phyloP scores from a whole-genome alignment of 2,797 vertebrate species.

The Sebastes trivittatus region DNA sequence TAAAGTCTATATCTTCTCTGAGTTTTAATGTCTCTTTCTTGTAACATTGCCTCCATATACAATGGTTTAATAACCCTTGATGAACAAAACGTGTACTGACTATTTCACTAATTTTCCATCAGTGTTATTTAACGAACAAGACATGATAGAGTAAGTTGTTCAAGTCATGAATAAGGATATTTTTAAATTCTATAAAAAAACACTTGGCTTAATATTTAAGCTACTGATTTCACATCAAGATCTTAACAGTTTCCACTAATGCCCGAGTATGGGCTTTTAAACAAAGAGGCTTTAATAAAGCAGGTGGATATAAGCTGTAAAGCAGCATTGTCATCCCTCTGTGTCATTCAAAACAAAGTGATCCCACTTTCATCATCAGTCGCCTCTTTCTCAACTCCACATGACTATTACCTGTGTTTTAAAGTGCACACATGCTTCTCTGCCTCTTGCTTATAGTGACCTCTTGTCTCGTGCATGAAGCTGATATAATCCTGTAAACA shows the following conservation, averaged over 20 bases:
- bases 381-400: slow-evolving; percentile 29
- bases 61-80: background rate
- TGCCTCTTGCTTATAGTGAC: slow-evolving; percentile 30
- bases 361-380: slow-evolving; percentile 45
- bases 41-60: background rate
- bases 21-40: background rate
- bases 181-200: background rate
- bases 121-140: background rate
- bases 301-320: background rate
- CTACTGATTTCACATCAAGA: background rate
- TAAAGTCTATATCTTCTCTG: background rate
- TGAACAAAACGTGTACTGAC: background rate
- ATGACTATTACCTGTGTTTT: slow-evolving; percentile 22
- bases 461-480: slow-evolving; percentile 46
- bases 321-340: background rate
- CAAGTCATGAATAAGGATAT: background rate
- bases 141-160: background rate
- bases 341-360: slow-evolving; percentile 26
- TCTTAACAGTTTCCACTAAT: background rate
- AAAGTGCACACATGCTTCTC: slow-evolving; percentile 17
- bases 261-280: background rate
- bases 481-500: slow-evolving; percentile 71
- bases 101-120: background rate
- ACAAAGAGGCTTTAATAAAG: background rate
- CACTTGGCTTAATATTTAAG: background rate